phyloP scores from a whole-genome alignment of 1,140 invertebrate genomes.

The Lysiphlebus fabarum region DNA sequence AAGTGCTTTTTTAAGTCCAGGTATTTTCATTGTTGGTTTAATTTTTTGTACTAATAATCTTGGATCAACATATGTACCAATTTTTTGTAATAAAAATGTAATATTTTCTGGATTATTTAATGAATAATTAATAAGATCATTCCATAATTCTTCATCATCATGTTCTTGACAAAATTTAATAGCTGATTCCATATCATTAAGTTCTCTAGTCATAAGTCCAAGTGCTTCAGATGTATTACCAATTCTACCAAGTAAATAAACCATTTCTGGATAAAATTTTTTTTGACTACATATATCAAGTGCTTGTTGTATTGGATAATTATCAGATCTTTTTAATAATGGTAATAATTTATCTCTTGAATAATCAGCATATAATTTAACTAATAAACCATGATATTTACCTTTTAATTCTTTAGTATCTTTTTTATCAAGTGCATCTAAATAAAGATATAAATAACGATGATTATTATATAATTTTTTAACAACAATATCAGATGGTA shows the following conservation, averaged over 20 bases:
- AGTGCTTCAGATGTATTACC: slow-evolving; percentile 91
- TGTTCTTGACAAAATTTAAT: slow-evolving; percentile 97
- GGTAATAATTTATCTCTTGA: slow-evolving; percentile 80
- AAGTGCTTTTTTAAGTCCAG: slow-evolving; percentile 83
- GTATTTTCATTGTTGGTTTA: slow-evolving; percentile 77
- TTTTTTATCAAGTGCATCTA: slow-evolving; percentile 66
- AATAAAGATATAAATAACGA: slow-evolving; percentile 73
- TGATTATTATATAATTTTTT: slow-evolving; percentile 75
- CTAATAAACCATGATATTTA: slow-evolving; percentile 80
- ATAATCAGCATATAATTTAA: slow-evolving; percentile 87
- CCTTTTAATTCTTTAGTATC: slow-evolving; percentile 70
- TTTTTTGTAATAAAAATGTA: slow-evolving; percentile 73
- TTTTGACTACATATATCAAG: slow-evolving; percentile 81
- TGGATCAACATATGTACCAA: slow-evolving; percentile 89
- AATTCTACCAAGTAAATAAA: slow-evolving; percentile 89
- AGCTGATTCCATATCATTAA: slow-evolving; percentile 87
- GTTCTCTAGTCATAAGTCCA: slow-evolving; percentile 80
- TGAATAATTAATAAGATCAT: slow-evolving; percentile 86
- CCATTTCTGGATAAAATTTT: slow-evolving; percentile 84
- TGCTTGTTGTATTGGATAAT: slow-evolving; percentile 89
- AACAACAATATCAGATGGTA: slow-evolving; percentile 80
- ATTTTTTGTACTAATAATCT: slow-evolving; percentile 83
- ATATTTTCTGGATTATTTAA: slow-evolving; percentile 82
- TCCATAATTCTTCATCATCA: slow-evolving; percentile 92
- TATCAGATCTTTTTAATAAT: slow-evolving; percentile 82